Conservation (phyloP, 2,888 invertebrate species). For the Galerucella nymphaeae region DNA sequence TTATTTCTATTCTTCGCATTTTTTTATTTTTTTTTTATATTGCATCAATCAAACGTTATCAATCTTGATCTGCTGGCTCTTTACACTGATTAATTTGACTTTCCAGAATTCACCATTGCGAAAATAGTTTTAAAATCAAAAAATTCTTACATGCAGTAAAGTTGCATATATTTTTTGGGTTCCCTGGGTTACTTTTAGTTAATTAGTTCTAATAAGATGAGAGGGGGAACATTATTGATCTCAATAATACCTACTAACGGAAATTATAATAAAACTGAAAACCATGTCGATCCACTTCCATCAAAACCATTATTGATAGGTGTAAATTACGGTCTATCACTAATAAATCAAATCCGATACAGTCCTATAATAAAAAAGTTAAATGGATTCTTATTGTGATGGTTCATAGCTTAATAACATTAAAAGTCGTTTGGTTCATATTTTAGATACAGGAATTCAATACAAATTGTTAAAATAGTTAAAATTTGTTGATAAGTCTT, state of each 20-base stretch:
- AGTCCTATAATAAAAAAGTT: slow-evolving; percentile 30
- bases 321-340: slow-evolving; percentile 54
- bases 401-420: not conserved
- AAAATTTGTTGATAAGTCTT: too few relatives aligned
- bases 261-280: slow-evolving; percentile 39
- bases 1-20: too few relatives aligned
- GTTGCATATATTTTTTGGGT: too few relatives aligned
- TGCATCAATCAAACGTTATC: too few relatives aligned
- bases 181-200: not conserved
- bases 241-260: slow-evolving; percentile 14
- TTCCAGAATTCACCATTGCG: too few relatives aligned
- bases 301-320: slow-evolving; percentile 50
- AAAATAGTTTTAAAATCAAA: too few relatives aligned
- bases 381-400: slow-evolving; percentile 47
- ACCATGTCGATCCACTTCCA: slow-evolving; percentile 45
- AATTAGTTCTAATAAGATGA: slow-evolving; percentile 28
- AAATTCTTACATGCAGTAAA: too few relatives aligned
- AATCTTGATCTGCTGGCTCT: too few relatives aligned
- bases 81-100: too few relatives aligned
- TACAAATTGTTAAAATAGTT: too few relatives aligned
- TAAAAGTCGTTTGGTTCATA: slow-evolving; percentile 13
- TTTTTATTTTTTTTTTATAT: too few relatives aligned
- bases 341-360: slow-evolving; percentile 55
- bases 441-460: not conserved
- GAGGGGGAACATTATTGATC: slow-evolving; percentile 14